phyloP scores from a whole-genome alignment of 2,113 vertebrate species.

The Charina bottae region DNA sequence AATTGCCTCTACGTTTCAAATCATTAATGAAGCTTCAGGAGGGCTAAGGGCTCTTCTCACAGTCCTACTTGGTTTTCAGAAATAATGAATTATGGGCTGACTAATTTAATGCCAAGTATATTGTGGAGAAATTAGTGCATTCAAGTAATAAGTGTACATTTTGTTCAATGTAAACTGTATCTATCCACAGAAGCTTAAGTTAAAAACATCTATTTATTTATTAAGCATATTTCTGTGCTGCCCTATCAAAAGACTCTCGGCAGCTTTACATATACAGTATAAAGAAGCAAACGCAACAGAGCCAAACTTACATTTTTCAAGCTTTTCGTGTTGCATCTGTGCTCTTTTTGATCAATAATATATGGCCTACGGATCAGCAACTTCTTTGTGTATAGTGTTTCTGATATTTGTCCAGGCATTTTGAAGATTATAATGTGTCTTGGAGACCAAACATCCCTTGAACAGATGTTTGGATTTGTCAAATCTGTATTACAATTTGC shows the following conservation, averaged over 20 bases:
- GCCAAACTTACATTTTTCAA: not conserved
- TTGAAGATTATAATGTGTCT: conserved; percentile 16
- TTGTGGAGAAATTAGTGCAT: not conserved
- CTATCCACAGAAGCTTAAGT: not conserved
- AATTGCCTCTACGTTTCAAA: not conserved
- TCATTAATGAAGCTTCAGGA: not conserved
- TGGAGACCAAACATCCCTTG: not conserved
- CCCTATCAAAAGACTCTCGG: not conserved
- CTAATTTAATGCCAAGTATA: not conserved
- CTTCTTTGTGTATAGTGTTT: not conserved
- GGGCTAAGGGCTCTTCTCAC: not conserved
- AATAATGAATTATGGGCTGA: not conserved
- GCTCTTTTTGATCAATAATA: conserved; percentile 24
- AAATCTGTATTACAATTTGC: conserved; percentile 8
- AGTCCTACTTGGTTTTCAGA: too few relatives aligned
- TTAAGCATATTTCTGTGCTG: not conserved
- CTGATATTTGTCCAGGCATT: not conserved
- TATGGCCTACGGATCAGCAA: not conserved
- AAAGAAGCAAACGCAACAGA: not conserved
- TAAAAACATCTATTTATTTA: not conserved
- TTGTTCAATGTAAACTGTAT: not conserved
- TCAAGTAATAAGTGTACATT: not conserved
- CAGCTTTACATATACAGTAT: not conserved
- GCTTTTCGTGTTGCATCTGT: not conserved
- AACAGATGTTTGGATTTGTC: conserved; percentile 10